These are phyloP conservation scores for Danio kyathit DNA, from an alignment of 2,797 vertebrate species.

Conservation along the genomic window DNA sequence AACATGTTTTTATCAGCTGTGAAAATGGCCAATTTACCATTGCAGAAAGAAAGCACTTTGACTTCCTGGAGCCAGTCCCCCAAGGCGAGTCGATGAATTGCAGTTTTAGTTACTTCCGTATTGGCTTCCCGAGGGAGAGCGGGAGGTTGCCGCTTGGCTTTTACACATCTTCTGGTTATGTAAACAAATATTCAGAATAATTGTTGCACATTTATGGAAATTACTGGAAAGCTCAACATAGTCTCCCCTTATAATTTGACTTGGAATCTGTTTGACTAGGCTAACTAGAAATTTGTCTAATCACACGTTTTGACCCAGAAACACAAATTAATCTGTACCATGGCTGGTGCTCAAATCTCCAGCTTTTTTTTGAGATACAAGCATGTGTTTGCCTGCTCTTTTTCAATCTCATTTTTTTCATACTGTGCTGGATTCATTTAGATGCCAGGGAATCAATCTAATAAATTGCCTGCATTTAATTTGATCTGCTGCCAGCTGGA, in stretches of 20 bases:
- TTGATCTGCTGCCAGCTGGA: constrained; percentile 45
- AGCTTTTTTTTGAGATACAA: constrained; percentile 16
- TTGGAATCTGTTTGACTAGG: background rate
- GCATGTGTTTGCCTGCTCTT: constrained; percentile 5
- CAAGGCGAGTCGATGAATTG: too few species aligned
- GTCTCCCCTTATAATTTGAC: constrained; percentile 3
- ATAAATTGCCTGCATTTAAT: constrained; percentile 57
- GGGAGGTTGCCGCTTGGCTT: too few species aligned
- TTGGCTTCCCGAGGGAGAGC: too few species aligned
- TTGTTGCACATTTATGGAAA: background rate
- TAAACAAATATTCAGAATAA: background rate
- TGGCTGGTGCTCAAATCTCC: constrained; percentile 43
- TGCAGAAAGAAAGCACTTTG: too few species aligned
- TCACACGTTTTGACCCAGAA: constrained; percentile 46
- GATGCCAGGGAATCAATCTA: constrained; percentile 53
- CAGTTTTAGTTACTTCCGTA: too few species aligned
- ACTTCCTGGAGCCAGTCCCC: too few species aligned
- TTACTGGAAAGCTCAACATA: constrained; percentile 5
- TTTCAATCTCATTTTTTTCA: background rate
- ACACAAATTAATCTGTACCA: constrained; percentile 45
- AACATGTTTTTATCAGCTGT: too few species aligned
- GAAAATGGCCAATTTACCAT: too few species aligned
- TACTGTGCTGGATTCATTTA: constrained; percentile 24
- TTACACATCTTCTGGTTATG: background rate
- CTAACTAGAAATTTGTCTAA: constrained; percentile 42